Evolutionary conservation across 2,113 vertebrate genomes (phyloP).

Genomic region (Phocoena sinus): DNA sequence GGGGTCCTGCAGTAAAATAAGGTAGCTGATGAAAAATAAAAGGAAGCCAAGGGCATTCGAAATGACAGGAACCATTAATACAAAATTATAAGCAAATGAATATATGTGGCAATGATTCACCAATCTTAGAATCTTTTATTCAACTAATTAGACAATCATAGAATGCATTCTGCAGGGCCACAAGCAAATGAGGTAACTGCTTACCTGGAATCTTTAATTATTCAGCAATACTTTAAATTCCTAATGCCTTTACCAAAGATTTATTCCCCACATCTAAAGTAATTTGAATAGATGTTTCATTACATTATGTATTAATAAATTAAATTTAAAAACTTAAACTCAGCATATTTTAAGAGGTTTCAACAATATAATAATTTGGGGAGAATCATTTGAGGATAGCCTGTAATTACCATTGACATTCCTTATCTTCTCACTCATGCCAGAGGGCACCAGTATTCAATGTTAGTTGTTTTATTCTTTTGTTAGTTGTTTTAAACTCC

Average conservation of each 20-base stretch:
- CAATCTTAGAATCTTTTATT: not conserved
- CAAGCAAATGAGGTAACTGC: not conserved
- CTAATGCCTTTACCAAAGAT: conserved; percentile 15
- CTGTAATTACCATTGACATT: not conserved
- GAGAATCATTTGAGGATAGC: not conserved
- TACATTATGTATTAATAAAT: not conserved
- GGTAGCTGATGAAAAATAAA: not conserved
- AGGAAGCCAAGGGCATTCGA: not conserved
- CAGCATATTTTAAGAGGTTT: not conserved
- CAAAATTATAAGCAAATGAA: not conserved
- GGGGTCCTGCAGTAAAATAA: not conserved
- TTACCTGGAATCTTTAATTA: conserved; percentile 36
- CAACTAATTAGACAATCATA: not conserved
- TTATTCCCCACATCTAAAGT: not conserved
- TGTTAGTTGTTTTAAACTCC: not conserved
- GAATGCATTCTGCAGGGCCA: not conserved
- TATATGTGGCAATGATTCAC: not conserved
- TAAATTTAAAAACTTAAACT: not conserved
- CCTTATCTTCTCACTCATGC: not conserved
- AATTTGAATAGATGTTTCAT: conserved; percentile 2
- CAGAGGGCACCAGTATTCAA: not conserved
- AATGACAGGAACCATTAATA: not conserved
- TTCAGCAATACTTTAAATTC: not conserved
- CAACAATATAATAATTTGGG: not conserved
- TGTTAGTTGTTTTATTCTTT: not conserved